Evolutionary conservation across 2,888 invertebrate genomes (phyloP), one percentile per base, ranked within the genome.

Genomic region (Eupithecia pulchellata): DNA sequence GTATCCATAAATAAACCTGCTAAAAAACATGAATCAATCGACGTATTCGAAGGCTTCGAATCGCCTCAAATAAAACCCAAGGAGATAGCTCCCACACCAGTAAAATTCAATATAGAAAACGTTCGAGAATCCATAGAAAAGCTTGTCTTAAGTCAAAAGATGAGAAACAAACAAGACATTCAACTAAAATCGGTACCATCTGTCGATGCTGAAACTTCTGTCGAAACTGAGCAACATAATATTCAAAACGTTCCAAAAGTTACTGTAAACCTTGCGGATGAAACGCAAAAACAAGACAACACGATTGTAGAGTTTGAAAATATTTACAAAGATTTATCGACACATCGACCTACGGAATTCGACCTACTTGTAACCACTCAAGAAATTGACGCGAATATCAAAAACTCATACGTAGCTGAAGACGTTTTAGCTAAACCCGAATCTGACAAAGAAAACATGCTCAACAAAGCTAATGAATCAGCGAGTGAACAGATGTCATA

Each of bases 291-390:
- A 55, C 66, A 78, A 25, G 80, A 88, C 62, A 90, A 91, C 66
- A 92, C 92, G 0, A 79, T 88, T 29, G 90, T 91, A 36, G 88
- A 87, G 67, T 94, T 93, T 67, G 93, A 93, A 75, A 90, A 89
- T 29, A 87, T 93, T 39, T 93, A 86, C 75, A 92, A 91, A 78
- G 83, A 92, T 64, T 75, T 92, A 57, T 83, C 90, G 30, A 77
- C 77, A n/a, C 84, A 89, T 1, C 86, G 90, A 72, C 86, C 85
- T 27, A 91, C 93, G 0, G 90, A 93, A 76, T 94, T 94, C 34
- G 93, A 94, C 6, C 66, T 89, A 55, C 78, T 93, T 2, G 72
- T 89, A 1, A 73, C 85, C 11, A 64, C 67, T 2, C 84, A 86
- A 77, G 82, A 83, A 30, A 55, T 64, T 36, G 61, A 72, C 8